Base-by-base conservation (phyloP, 2,888 invertebrate genomes). In the Vesta saturnalis region DNA sequence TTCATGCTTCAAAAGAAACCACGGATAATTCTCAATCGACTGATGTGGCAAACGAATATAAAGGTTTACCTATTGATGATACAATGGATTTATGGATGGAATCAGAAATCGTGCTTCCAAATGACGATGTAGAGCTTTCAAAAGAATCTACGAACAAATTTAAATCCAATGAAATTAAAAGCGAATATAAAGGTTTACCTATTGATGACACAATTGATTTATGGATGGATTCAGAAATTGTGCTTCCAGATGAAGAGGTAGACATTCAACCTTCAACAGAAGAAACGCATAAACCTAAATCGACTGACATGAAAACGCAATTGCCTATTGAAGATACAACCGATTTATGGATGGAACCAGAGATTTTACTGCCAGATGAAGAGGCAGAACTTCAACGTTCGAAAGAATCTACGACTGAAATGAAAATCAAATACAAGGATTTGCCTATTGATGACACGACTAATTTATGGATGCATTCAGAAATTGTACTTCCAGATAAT, bases 51-150 rank as follows among this genome's bases (percentile, higher is more conserved):
- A 15, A 19, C 1, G 30, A 23, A 12, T 73, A 75, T 19, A 72
- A 67, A 64, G 73, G 75, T 16, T 64, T 75, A 54, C 75, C 75
- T 0, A 67, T 74, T 6, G 74, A 74, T 58, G 79, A 78, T 1
- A 73, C 78, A 0, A 64, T 77, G 10, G 77, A 71, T 52, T 69
- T 75, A 5, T 83, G 82, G 82, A 81, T 55, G 61, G 72, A 57
- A 47, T 43, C 61, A 8, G 67, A 64, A 63, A 64, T 69, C 30
- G 55, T 67, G 1, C 5, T 69, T 18, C 35, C 69, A 21, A 60
- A 64, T 18, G 64, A 69, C 10, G 69, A 63, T 12, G 23, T 19
- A 6, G 30, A 30, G 30, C 5, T 30, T 5, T 10, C 30, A 10
- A 30, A 6, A 30, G 30, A n/a, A n/a, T n/a, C n/a, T n/a, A n/a